Percentiles rank a stretch among this genome's conserved stretches.
phyloP scores from a whole-genome alignment of 2,797 vertebrate genomes.

The Carduelis carduelis region DNA sequence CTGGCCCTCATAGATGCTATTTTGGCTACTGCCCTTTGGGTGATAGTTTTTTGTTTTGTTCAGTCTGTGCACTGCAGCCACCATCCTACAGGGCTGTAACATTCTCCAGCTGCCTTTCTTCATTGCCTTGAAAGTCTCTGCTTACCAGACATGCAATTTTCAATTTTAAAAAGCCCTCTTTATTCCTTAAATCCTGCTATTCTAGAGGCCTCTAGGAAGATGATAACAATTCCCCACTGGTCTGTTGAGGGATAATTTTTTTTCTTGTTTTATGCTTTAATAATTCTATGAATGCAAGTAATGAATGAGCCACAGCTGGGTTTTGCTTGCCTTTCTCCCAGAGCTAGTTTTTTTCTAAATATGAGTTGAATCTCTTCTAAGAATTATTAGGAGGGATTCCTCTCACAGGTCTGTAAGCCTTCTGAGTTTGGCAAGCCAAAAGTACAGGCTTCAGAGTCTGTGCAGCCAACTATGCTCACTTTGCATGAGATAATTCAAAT shows the following conservation, averaged over 20 bases:
- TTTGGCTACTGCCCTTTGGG: background rate
- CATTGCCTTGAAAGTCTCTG: slow-evolving; percentile 6
- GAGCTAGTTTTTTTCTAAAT: background rate
- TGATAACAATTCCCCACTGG: slow-evolving; percentile 3
- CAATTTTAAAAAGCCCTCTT: slow-evolving; percentile 44
- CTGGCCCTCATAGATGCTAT: background rate
- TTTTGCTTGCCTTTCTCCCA: slow-evolving; percentile 1
- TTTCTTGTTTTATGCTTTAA: background rate
- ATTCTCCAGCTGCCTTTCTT: slow-evolving; percentile 37
- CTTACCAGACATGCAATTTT: slow-evolving; percentile 37
- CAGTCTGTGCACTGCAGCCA: background rate
- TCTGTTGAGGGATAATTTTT: background rate
- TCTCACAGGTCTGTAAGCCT: slow-evolving; percentile 28
- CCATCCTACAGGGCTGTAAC: background rate
- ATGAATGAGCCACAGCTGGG: background rate
- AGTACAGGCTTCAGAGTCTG: background rate
- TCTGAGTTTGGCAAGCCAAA: background rate
- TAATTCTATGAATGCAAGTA: background rate
- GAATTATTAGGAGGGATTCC: background rate
- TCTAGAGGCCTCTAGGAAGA: slow-evolving; percentile 5
- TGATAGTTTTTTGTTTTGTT: background rate
- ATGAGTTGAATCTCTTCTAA: background rate
- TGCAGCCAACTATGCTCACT: background rate
- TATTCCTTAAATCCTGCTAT: slow-evolving; percentile 35
- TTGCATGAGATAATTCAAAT: background rate